These are phyloP conservation scores for Arctopsyche grandis DNA, from an alignment of 1,140 invertebrate species.

Conservation along the genomic window DNA sequence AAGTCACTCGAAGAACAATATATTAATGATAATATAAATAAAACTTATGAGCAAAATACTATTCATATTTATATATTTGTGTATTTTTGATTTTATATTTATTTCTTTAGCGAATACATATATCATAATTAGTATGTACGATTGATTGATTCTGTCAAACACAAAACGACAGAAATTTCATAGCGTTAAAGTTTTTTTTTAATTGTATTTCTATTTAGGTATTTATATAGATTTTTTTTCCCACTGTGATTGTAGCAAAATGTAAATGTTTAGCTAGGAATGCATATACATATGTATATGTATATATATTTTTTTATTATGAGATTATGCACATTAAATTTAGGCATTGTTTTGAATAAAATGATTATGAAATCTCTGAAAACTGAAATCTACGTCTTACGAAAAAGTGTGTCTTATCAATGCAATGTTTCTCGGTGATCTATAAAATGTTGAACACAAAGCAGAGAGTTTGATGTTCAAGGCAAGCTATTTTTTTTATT, in stretches of 20 bases:
- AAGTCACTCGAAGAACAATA: slow-evolving; percentile 5
- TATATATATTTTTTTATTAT: not conserved
- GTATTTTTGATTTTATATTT: not conserved
- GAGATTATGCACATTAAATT: no score
- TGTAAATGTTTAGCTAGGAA: not conserved
- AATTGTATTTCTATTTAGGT: not conserved
- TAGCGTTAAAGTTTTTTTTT: no score
- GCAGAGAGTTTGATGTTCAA: not conserved
- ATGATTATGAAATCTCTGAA: no score
- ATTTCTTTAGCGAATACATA: not conserved
- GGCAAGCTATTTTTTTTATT: not conserved
- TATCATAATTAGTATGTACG: no score
- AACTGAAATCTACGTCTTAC: no score
- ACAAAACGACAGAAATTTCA: no score
- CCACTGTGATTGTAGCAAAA: not conserved
- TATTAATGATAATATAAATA: not conserved
- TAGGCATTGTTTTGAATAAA: no score
- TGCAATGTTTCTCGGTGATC: no score
- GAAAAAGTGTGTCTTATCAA: no score
- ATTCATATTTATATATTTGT: not conserved
- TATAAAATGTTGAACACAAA: no score
- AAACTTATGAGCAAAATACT: slow-evolving; percentile 16
- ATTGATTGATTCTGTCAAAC: no score
- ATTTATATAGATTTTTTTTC: not conserved
- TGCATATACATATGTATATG: not conserved